Conservation (phyloP, 2,113 vertebrate species). For the Dissostichus mawsoni region DNA sequence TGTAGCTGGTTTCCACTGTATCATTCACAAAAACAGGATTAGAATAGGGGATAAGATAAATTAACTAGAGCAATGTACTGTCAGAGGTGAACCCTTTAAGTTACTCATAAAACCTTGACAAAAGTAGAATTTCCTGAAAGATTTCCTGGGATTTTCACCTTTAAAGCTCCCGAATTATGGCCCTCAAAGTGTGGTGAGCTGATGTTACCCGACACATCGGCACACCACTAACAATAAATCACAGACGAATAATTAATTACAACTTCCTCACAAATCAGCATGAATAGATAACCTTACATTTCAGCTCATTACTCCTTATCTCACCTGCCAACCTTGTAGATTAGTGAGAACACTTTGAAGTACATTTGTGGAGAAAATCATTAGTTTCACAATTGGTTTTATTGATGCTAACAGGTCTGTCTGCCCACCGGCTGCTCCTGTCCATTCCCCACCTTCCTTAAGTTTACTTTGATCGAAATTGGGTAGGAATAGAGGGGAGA, state of each 20-base stretch:
- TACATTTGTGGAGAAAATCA: slow-evolving; percentile 46
- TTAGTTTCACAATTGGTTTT: slow-evolving; percentile 62
- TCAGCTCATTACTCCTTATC: slow-evolving; percentile 61
- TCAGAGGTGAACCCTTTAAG: not conserved
- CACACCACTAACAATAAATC: slow-evolving; percentile 54
- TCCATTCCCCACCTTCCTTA: slow-evolving; percentile 27
- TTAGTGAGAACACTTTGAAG: slow-evolving; percentile 53
- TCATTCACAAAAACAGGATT: no score
- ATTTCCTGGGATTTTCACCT: not conserved
- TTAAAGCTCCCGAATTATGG: not conserved
- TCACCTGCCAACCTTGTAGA: slow-evolving; percentile 42
- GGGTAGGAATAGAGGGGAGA: not conserved
- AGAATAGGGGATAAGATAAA: not conserved
- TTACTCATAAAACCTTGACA: not conserved
- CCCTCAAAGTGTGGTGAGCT: not conserved
- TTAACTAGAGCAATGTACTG: not conserved
- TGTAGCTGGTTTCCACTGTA: not conserved
- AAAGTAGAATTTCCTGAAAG: not conserved
- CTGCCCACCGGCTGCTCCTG: slow-evolving; percentile 28
- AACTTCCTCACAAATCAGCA: slow-evolving; percentile 38
- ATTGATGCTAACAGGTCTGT: slow-evolving; percentile 53
- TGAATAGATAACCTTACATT: slow-evolving; percentile 56
- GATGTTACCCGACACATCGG: slow-evolving; percentile 12
- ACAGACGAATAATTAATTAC: slow-evolving; percentile 57
- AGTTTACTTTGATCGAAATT: slow-evolving; percentile 33